A percentile compares a stretch with the other conserved stretches of the same genome.
phyloP scores from a whole-genome alignment of 1,140 invertebrate species.

The Harpegnathos saltator region DNA sequence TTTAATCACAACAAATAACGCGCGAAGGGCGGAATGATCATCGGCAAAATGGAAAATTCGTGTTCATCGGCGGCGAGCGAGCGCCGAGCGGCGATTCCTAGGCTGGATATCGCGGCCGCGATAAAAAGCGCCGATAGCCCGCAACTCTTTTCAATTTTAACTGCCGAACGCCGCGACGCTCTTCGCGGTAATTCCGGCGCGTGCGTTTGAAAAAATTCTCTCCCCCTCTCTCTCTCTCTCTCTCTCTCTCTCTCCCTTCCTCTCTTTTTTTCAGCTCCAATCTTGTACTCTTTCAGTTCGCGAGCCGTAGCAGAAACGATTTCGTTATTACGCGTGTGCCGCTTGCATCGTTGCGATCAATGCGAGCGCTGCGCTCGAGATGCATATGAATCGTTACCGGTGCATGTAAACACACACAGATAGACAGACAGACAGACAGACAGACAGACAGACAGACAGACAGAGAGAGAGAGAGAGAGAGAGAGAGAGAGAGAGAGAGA shows the following conservation, averaged over 20 bases:
- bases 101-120: not conserved
- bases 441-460: conserved; percentile 12
- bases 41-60: conserved; percentile 13
- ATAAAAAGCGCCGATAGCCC: conserved; percentile 21
- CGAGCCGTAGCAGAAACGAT: conserved; percentile 31
- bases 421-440: conserved; percentile 9
- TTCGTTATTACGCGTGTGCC: conserved; percentile 55
- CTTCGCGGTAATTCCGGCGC: conserved; percentile 20
- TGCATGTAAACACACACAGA: conserved; percentile 52
- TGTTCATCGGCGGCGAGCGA: not conserved
- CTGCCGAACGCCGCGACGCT: not conserved
- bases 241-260: not conserved
- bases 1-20: not conserved
- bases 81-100: not conserved
- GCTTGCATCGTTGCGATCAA: conserved; percentile 55
- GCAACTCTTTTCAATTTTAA: not conserved
- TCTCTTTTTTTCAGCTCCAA: conserved; percentile 35
- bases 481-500: too few species aligned
- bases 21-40: conserved; percentile 7
- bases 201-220: conserved; percentile 35
- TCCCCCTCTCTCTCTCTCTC: too few species aligned
- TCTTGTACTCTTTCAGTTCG: conserved; percentile 28
- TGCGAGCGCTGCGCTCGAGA: conserved; percentile 48
- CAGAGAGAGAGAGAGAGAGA: too few species aligned
- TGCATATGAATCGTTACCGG: conserved; percentile 54